phyloP scores from a whole-genome alignment of 2,888 invertebrate species.

The Stictocephala bisonia region DNA sequence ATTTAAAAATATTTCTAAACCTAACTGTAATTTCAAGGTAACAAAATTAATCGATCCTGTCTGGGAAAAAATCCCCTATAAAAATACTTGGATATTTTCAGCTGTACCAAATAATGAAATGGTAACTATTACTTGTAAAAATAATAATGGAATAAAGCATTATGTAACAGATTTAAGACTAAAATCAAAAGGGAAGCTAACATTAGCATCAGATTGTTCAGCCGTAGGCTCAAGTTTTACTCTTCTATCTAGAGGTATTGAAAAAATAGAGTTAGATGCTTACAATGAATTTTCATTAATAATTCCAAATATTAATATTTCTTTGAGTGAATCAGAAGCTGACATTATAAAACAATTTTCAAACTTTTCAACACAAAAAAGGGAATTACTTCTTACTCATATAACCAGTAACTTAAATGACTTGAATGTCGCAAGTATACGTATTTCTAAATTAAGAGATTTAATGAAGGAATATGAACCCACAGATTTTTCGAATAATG shows the following conservation, averaged over 20 bases:
- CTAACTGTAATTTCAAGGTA: not conserved
- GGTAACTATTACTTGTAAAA: conserved; percentile 13
- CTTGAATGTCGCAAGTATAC: conserved; percentile 1
- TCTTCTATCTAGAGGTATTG: not conserved
- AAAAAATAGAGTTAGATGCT: not conserved
- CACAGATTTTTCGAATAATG: not conserved
- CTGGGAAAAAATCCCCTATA: not conserved
- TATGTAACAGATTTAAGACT: conserved; percentile 12
- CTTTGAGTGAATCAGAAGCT: not conserved
- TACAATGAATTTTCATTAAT: conserved; percentile 1
- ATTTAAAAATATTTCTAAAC: conserved; percentile 9
- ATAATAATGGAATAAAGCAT: conserved; percentile 1
- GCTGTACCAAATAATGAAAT: conserved; percentile 4
- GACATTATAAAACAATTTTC: conserved; percentile 10
- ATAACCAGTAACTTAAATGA: not conserved
- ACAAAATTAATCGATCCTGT: not conserved
- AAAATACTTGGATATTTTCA: conserved; percentile 5
- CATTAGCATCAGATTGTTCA: not conserved
- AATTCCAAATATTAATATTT: not conserved
- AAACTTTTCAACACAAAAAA: not conserved
- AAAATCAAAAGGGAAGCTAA: conserved; percentile 1
- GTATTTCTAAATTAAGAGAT: conserved; percentile 16
- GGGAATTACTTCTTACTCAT: not conserved
- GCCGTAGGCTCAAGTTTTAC: conserved; percentile 26
- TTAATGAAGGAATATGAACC: conserved; percentile 1